phyloP scores from a whole-genome alignment of 1,140 invertebrate genomes.

The Hylaeus anthracinus region DNA sequence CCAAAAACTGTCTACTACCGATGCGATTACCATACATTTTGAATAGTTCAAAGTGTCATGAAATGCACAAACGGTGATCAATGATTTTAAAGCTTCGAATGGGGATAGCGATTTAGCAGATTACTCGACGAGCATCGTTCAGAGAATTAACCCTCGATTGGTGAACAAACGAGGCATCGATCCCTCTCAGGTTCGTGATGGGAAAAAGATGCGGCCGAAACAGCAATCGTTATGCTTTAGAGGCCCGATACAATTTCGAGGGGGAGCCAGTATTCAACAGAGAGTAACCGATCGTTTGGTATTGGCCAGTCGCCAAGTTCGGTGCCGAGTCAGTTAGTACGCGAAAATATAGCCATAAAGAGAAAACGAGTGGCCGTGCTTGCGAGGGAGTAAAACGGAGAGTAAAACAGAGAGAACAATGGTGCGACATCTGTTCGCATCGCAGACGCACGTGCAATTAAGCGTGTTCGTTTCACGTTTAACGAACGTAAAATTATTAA shows the following conservation, averaged over 20 bases:
- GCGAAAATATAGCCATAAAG: constrained; percentile 46
- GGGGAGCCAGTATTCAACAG: constrained; percentile 29
- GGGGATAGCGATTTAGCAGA: too few species aligned
- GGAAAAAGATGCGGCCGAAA: neutral
- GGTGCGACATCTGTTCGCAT: constrained; percentile 27
- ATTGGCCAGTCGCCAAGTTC: constrained; percentile 34
- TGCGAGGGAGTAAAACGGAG: neutral
- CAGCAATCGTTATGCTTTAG: constrained; percentile 18
- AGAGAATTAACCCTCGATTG: neutral
- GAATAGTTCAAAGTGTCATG: too few species aligned
- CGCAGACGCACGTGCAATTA: constrained; percentile 25
- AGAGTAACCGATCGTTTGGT: constrained; percentile 48
- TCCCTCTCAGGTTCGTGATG: neutral
- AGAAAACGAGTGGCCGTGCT: constrained; percentile 4
- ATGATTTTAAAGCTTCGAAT: too few species aligned
- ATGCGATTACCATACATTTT: too few species aligned
- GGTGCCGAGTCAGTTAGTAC: constrained; percentile 30
- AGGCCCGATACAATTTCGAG: constrained; percentile 1
- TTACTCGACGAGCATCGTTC: neutral
- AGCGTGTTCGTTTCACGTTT: constrained; percentile 18
- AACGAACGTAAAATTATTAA: constrained; percentile 39
- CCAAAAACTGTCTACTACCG: too few species aligned
- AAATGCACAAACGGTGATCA: too few species aligned
- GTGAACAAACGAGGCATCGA: neutral
- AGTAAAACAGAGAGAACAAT: neutral